Evolutionary conservation across 35 echinoderm and acorn worm genomes (phyloP).

Genomic region (Patiria miniata): DNA sequence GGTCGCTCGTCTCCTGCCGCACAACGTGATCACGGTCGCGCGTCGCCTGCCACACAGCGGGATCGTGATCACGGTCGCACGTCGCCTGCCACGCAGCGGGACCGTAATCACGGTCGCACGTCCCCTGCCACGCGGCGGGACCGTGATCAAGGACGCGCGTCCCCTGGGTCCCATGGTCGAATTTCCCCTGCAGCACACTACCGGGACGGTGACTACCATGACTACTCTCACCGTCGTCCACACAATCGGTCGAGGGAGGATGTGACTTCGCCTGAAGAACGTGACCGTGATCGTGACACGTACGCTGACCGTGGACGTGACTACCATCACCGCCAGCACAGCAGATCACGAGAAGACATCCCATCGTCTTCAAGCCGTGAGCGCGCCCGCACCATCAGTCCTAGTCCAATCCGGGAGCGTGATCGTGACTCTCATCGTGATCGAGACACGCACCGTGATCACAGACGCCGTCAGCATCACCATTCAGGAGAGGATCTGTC

Average conservation of each 20-base stretch:
- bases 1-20: not conserved
- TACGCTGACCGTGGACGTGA: not conserved
- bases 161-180: not conserved
- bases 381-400: conserved; percentile 6
- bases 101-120: conserved; percentile 3
- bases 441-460: not conserved
- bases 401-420: not conserved
- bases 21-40: not conserved
- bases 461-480: conserved; percentile 25
- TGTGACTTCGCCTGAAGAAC: not conserved
- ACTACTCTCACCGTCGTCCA: not conserved
- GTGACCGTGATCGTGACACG: not conserved
- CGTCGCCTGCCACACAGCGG: not conserved
- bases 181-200: not conserved
- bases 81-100: not conserved
- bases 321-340: not conserved
- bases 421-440: conserved; percentile 4
- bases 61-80: not conserved
- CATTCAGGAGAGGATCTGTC: conserved; percentile 8
- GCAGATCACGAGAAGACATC: conserved; percentile 13
- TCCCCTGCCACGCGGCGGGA: not conserved
- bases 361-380: not conserved
- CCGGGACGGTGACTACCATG: conserved; percentile 1
- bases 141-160: not conserved
- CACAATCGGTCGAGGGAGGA: conserved; percentile 13